Conservation (phyloP, 1,140 invertebrate species). For the Drosophila navojoa region DNA sequence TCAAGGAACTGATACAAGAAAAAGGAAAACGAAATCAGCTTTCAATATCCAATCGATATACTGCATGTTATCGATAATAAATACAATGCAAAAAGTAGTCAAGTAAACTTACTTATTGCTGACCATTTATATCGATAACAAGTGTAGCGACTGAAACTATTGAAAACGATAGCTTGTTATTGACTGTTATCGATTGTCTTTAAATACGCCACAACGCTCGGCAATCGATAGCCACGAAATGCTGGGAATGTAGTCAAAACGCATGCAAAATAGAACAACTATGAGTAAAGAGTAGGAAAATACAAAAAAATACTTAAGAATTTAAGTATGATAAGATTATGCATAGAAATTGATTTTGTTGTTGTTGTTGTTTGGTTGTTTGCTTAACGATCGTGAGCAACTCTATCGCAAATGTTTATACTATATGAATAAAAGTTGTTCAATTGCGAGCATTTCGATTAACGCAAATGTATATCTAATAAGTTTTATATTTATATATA, state of each 20-base stretch:
- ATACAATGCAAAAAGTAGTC: background rate
- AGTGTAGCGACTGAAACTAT: background rate
- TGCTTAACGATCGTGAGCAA: conserved; percentile 2
- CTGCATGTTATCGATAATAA: background rate
- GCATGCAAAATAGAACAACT: conserved; percentile 30
- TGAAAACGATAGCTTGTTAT: background rate
- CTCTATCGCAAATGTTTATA: conserved; percentile 14
- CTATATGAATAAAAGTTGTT: background rate
- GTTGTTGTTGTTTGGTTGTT: too few relatives aligned
- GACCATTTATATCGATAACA: background rate
- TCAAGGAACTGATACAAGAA: background rate
- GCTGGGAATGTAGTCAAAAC: conserved; percentile 11
- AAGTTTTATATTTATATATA: background rate
- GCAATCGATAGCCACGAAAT: conserved; percentile 5
- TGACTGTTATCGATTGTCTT: background rate
- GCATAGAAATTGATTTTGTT: background rate
- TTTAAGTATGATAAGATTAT: background rate
- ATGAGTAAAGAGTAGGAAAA: conserved; percentile 17
- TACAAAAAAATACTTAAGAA: conserved; percentile 26
- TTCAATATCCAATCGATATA: too few relatives aligned
- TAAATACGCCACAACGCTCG: background rate
- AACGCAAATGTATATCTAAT: background rate
- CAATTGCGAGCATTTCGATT: too few relatives aligned
- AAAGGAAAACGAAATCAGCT: background rate
- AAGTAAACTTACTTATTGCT: too few relatives aligned